These are phyloP conservation scores for Aulostomus chinensis DNA, from an alignment of 2,797 vertebrate species.

Conservation along the genomic window DNA sequence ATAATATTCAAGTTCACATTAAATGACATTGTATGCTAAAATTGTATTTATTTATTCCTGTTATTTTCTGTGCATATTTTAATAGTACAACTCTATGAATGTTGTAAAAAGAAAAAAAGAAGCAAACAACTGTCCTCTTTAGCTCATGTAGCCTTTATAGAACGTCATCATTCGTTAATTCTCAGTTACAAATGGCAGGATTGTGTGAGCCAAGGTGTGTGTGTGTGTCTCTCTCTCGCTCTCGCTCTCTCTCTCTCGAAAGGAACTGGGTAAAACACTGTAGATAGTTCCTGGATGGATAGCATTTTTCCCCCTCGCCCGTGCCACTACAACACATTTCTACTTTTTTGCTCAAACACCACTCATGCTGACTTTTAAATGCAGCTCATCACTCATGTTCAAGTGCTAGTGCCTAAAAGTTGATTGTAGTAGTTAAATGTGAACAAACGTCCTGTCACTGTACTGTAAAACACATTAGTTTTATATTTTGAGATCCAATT, in stretches of 20 bases:
- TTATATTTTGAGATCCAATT: no score
- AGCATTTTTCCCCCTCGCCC: slow-evolving; percentile 26
- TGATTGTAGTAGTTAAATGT: slow-evolving; percentile 57
- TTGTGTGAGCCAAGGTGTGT: slow-evolving; percentile 18
- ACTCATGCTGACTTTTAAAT: no score
- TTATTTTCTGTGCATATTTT: slow-evolving; percentile 66
- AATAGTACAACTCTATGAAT: slow-evolving; percentile 59
- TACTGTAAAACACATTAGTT: slow-evolving; percentile 27
- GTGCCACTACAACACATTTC: slow-evolving; percentile 61
- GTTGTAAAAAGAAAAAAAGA: slow-evolving; percentile 40
- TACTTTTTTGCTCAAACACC: slow-evolving; percentile 2
- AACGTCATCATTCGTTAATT: slow-evolving; percentile 33
- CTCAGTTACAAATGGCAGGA: slow-evolving; percentile 39
- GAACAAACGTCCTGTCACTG: slow-evolving; percentile 35
- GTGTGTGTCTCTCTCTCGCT: no score
- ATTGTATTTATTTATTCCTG: slow-evolving; percentile 69
- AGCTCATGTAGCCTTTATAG: slow-evolving; percentile 62
- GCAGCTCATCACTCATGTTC: no score
- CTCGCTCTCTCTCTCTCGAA: slow-evolving; percentile 4
- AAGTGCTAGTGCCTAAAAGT: slow-evolving; percentile 64
- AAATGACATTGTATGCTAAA: slow-evolving; percentile 63
- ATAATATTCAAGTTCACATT: slow-evolving; percentile 45
- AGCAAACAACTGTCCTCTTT: slow-evolving; percentile 34
- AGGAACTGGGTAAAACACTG: slow-evolving; percentile 56
- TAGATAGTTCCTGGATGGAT: slow-evolving; percentile 36